These are phyloP conservation scores for Alethe diademata DNA, from an alignment of 2,113 vertebrate species.

Conservation along the genomic window DNA sequence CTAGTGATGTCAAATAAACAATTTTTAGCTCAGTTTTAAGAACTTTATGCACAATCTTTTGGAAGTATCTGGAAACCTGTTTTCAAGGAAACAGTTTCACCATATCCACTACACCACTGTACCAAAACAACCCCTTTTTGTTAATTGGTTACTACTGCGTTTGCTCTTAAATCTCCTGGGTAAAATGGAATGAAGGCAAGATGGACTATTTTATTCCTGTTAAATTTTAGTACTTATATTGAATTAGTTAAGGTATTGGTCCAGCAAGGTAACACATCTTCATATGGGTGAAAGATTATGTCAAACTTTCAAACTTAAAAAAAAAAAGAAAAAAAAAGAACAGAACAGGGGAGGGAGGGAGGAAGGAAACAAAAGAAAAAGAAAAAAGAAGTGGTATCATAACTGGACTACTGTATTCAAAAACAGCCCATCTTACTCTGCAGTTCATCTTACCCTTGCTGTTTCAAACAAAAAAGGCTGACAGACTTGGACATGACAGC, in stretches of 20 bases:
- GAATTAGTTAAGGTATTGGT: slow-evolving; percentile 52
- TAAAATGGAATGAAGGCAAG: slow-evolving; percentile 83
- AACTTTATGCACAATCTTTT: background rate
- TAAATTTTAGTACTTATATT: slow-evolving; percentile 43
- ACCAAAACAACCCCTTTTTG: background rate
- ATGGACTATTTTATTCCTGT: slow-evolving; percentile 71
- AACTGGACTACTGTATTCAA: slow-evolving; percentile 48
- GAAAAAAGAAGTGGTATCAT: slow-evolving; percentile 50
- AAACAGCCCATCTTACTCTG: slow-evolving; percentile 76
- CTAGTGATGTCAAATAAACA: background rate
- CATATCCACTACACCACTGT: background rate
- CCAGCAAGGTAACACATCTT: slow-evolving; percentile 58
- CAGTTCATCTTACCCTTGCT: slow-evolving; percentile 79
- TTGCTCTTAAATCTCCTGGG: slow-evolving; percentile 47
- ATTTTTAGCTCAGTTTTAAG: slow-evolving; percentile 10
- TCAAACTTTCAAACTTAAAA: slow-evolving; percentile 31
- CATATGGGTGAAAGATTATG: slow-evolving; percentile 38
- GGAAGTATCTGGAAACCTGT: background rate
- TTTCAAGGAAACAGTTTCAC: background rate
- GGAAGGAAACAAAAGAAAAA: background rate
- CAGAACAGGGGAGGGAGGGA: background rate
- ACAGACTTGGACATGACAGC: slow-evolving; percentile 83
- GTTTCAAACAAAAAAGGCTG: slow-evolving; percentile 75
- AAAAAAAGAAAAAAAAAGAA: slow-evolving; percentile 23
- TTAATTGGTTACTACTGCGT: background rate